A percentile compares a stretch with the other conserved stretches of the same genome.
Conservation (phyloP, 2,797 vertebrate species). For the Cichlasoma orientale region DNA sequence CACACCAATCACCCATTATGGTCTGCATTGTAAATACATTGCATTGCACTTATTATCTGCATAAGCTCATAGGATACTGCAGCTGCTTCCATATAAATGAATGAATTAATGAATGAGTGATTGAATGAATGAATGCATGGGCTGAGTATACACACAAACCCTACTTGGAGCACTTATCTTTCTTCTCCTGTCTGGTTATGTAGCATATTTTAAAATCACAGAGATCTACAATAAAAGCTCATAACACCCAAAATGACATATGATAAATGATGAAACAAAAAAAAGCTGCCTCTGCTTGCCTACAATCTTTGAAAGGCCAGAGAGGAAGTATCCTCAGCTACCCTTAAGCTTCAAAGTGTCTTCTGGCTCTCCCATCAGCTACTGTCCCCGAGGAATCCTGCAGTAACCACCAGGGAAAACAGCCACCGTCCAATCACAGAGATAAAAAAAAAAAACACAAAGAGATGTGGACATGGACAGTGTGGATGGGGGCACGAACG, state of each 20-base stretch:
- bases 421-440: conserved; percentile 23
- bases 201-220: neutral
- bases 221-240: neutral
- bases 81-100: neutral
- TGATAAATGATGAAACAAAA: neutral
- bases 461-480: neutral
- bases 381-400: neutral
- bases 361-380: neutral
- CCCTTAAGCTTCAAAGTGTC: conserved; percentile 30
- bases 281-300: neutral
- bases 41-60: neutral
- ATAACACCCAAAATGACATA: neutral
- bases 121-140: neutral
- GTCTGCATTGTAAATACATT: neutral
- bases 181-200: neutral
- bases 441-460: neutral
- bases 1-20: conserved; percentile 2
- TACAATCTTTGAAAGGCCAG: conserved; percentile 12
- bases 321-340: conserved; percentile 22
- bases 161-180: neutral
- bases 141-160: neutral
- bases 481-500: neutral
- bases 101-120: neutral
- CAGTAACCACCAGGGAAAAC: conserved; percentile 24
- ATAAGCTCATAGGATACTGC: neutral